Percentiles rank a stretch among this genome's conserved stretches.
Conservation (phyloP, 2,797 vertebrate species). For the Poecilia wingei region DNA sequence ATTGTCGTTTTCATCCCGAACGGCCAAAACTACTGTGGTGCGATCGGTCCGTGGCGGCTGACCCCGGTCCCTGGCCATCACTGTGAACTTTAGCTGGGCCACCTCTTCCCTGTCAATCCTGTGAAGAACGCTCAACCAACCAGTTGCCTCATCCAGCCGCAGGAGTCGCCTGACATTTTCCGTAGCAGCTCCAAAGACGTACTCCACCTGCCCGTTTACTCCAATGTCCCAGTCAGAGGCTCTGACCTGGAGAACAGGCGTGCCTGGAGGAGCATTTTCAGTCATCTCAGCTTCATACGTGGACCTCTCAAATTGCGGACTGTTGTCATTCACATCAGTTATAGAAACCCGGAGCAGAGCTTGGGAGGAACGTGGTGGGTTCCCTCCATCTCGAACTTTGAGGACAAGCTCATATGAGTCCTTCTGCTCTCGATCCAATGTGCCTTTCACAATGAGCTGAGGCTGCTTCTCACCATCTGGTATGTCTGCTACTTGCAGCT, state of each 20-base stretch:
- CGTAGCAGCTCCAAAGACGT: constrained; percentile 92
- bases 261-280: constrained; percentile 93
- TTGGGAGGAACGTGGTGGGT: constrained; percentile 91
- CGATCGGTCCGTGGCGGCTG: constrained; percentile 93
- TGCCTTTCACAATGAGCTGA: constrained; percentile 95
- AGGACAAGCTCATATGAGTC: constrained; percentile 95
- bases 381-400: constrained; percentile 92
- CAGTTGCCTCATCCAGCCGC: constrained; percentile 90
- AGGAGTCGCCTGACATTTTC: constrained; percentile 90
- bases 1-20: constrained; percentile 95
- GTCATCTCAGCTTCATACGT: constrained; percentile 94
- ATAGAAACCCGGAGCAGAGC: constrained; percentile 94
- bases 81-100: constrained; percentile 90
- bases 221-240: constrained; percentile 92
- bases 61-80: constrained; percentile 91
- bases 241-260: constrained; percentile 92
- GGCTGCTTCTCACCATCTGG: constrained; percentile 97
- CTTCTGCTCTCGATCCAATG: constrained; percentile 90
- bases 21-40: constrained; percentile 90
- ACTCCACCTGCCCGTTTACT: constrained; percentile 96
- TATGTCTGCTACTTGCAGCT: constrained; percentile 95
- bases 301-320: constrained; percentile 92
- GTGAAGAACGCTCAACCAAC: constrained; percentile 95
- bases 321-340: constrained; percentile 98
- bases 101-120: constrained; percentile 95